Evolutionary conservation across 2,797 vertebrate species (phyloP), one percentile per base, ranked within the genome.

Genomic region (Thamnophis elegans): DNA sequence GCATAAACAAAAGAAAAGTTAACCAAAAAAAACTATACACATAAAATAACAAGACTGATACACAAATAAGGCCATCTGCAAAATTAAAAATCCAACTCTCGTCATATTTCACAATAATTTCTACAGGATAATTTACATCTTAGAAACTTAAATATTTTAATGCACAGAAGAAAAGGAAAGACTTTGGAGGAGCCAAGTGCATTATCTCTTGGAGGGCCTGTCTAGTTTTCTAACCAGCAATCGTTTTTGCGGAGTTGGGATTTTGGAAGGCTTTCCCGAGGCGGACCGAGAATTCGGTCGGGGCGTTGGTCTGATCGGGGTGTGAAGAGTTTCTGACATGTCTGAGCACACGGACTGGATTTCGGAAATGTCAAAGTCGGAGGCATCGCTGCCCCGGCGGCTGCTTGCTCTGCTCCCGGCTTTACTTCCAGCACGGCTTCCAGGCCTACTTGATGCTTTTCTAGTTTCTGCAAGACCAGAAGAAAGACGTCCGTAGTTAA

Each of bases 331-430:
- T 97, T 99, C 99, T 1, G 98, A 98, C 96, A 96, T 92, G 12
- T 99, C 99, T 1, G 99, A 99, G 96, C 98, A 99, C 82, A 99
- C 98, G 0, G 99, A 99, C 96, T 99, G 99, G 97, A 99, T 99
- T 97, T 99, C 99, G 1, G 99, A 99, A 97, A 99, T 99, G 97
- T 99, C 99, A 94, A 99, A 99, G 97, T 99, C 99, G 0, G 99
- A 99, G 0, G 99, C 99, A 0, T 99, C 99, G 0, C 99, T 99
- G 92, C 99, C 99, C 88, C 99, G 97, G 90, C 99, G 98, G 95
- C 99, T 99, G 96, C 99, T 99, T 56, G 99, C 98, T 94, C 99
- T 97, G 93, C 99, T 99, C 32, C 99, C 99, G 0, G 99, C 98
- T 97, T 99, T 99, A 96, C 99, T 99, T 96, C 99, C 99, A 0